Evolutionary conservation across 2,888 invertebrate genomes (phyloP).

Genomic region (Chrysolina americana): DNA sequence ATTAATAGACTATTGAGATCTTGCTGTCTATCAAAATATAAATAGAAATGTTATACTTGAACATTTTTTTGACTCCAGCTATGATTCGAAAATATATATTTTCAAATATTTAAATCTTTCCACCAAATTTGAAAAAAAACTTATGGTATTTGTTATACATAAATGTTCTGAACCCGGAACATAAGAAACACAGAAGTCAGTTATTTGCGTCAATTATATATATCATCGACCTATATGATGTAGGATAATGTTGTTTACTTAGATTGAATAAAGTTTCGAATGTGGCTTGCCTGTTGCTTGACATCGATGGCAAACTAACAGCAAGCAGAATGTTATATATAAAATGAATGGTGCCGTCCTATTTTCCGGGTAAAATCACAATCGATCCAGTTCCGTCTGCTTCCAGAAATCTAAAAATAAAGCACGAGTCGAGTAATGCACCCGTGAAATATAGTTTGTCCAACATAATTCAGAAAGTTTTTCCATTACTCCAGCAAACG

Average conservation of each 20-base stretch:
- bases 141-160: neutral
- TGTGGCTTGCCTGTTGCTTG: slow-evolving; percentile 2
- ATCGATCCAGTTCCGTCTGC: slow-evolving; percentile 20
- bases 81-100: no score
- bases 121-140: no score
- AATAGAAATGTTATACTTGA: no score
- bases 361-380: slow-evolving; percentile 15
- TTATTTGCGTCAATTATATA: neutral
- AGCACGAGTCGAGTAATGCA: slow-evolving; percentile 15
- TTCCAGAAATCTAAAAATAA: slow-evolving; percentile 8
- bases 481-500: no score
- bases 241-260: neutral
- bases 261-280: neutral
- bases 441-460: neutral
- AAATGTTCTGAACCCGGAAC: neutral
- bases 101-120: no score
- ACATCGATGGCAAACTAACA: neutral
- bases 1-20: no score
- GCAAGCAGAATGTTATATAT: slow-evolving; percentile 4
- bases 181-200: neutral
- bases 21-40: no score
- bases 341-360: slow-evolving; percentile 12
- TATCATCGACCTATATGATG: neutral
- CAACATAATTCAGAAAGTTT: slow-evolving; percentile 1
- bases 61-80: no score